Base-by-base conservation (phyloP, 2,113 vertebrate genomes). In the Muscicapa adusta region DNA sequence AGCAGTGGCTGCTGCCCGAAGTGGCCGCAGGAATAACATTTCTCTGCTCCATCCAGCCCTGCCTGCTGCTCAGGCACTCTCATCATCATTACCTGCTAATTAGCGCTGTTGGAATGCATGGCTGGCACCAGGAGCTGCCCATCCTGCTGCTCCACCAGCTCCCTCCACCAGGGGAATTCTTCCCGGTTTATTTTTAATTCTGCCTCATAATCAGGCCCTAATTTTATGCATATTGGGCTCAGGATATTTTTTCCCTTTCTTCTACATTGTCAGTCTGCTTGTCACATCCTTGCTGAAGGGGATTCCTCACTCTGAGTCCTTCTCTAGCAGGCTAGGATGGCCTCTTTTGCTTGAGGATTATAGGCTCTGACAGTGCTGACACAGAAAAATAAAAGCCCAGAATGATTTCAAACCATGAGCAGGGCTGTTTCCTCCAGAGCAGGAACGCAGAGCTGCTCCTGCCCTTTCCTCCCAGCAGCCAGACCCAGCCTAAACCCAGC, bases 201-300 rank as follows among this genome's bases (percentile, higher is more conserved):
- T 88, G 63, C 75, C 87, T 95, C 72, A 94, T 71, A 90, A 88
- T 82, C 81, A 91, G 50, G 76, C 48, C 36, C 60, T 88, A 68
- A 90, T 89, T 90, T 83, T 47, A 67, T 72, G 58, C 82, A 56
- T 45, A 47, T 89, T 34, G 71, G 65, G 65, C 73, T 85, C 51
- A 62, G 73, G 71, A 65, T 75, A 36, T 87, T 86, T 85, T 80
- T 40, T 4, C 31, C 26, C 31, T 70, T 75, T 26, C 68, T 67
- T 24, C 86, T 90, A 47, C 84, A 65, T 22, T 67, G 89, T 91
- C 94, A 95, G 91, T 93, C 89, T 96, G 91, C 85, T 95, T 94
- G 88, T 93, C 88, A 92, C 92, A 96, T 95, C 91, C 88, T 97
- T 92, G 96, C 96, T 96, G 86, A 95, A 96, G 94, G 95, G 96